phyloP scores from a whole-genome alignment of 2,797 vertebrate genomes.

The Columba guinea region DNA sequence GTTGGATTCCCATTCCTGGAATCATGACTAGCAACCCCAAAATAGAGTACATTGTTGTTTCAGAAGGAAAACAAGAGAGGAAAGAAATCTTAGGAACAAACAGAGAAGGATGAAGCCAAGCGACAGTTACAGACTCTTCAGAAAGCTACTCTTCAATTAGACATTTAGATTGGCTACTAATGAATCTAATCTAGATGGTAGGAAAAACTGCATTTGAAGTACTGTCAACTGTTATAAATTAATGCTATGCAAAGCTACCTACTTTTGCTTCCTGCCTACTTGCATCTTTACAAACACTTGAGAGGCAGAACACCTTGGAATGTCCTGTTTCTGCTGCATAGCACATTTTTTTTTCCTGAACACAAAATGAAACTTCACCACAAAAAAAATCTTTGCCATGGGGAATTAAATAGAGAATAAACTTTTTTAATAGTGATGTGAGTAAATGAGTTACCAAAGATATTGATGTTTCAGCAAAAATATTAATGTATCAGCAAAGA shows the following conservation, averaged over 20 bases:
- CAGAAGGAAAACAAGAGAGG: conserved; percentile 61
- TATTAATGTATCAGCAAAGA: background rate
- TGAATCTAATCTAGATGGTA: conserved; percentile 12
- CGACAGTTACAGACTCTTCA: conserved; percentile 53
- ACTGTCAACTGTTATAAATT: conserved; percentile 11
- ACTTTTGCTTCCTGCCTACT: conserved; percentile 45
- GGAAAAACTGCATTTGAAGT: conserved; percentile 22
- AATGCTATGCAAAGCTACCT: conserved; percentile 24
- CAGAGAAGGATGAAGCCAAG: conserved; percentile 50
- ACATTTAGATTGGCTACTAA: conserved; percentile 21
- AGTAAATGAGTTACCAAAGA: background rate
- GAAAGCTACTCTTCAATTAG: conserved; percentile 35
- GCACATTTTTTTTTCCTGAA: background rate
- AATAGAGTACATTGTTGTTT: conserved; percentile 74
- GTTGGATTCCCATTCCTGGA: conserved; percentile 72
- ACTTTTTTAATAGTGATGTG: background rate
- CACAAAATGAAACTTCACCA: background rate
- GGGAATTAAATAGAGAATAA: background rate
- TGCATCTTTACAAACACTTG: conserved; percentile 14
- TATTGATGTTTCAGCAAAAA: background rate
- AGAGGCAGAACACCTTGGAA: background rate
- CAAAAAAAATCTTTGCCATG: background rate
- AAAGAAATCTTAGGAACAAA: conserved; percentile 63
- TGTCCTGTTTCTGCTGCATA: conserved; percentile 10
- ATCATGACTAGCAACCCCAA: conserved; percentile 74